Base-by-base conservation (phyloP, 2,888 invertebrate genomes). In the Brachypterus glaber region DNA sequence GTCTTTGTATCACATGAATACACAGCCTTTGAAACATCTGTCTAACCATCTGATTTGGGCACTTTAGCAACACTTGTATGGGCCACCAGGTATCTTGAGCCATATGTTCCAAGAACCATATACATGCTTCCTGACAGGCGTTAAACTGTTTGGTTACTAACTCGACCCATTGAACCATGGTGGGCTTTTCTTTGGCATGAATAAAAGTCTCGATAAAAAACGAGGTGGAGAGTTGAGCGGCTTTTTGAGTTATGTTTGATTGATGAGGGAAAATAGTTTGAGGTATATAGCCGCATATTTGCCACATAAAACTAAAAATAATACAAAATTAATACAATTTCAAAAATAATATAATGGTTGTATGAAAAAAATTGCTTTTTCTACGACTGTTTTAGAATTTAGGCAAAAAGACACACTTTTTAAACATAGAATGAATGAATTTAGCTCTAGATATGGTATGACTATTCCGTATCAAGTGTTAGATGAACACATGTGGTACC, bases 141-240 rank as follows among this genome's bases (percentile, higher is more conserved):
- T 90, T 91, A 63, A 93, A 92, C 64, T 92, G 92, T 58, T 95
- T 95, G 5, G 92, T 93, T 17, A 93, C 74, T 44, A 93, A 64
- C 62, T 95, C 93, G 41, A 93, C 92, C 93, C 93, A 95, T 48
- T 93, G 89, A 29, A 92, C 86, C 88, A 93, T 91, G 1, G 92
- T 93, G 3, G 93, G 92, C 80, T 93, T 95, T 66, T 95, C 95
- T 66, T 93, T 93, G 30, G 95, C 91, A 63, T 95, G 95, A 58
- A 95, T 93, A 56, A 93, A 88, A 0, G 93, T 93, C 68, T 95
- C 95, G 47, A 95, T 83, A 54, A 95, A 92, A 68, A 95, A 95
- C 0, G 92, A 90, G 0, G 91, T 88, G 1, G 91, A 88, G 8
- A 95, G 70, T 52, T 91, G 81, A 1, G 90, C 86, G 0, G 89